Percentiles rank a stretch among this genome's conserved stretches.
These are phyloP conservation scores for Phylloscopus whistleri DNA, from an alignment of 2,113 vertebrate species.

Conservation along the genomic window DNA sequence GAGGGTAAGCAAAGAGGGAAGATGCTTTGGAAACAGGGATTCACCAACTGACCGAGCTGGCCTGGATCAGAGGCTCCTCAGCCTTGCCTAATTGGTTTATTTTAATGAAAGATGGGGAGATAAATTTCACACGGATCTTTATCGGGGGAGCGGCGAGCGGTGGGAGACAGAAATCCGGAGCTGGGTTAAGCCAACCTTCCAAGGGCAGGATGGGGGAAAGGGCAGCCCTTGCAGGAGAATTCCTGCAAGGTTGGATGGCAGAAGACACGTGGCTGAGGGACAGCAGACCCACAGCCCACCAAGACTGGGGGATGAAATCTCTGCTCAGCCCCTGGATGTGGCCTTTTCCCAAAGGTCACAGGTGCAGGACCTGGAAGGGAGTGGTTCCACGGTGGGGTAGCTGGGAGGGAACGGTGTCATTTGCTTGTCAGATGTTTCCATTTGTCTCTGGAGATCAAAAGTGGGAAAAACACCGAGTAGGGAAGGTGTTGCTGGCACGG, in stretches of 20 bases:
- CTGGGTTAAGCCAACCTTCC: not conserved
- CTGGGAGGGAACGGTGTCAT: not conserved
- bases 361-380: not conserved
- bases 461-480: not conserved
- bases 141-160: accelerated
- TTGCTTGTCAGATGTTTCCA: not conserved
- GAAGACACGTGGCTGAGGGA: accelerated
- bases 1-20: slow-evolving; percentile 20
- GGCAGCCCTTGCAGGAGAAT: not conserved
- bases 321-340: not conserved
- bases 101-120: slow-evolving; percentile 27
- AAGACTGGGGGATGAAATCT: not conserved
- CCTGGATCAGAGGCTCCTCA: slow-evolving; percentile 1
- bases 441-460: slow-evolving; percentile 32
- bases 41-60: not conserved
- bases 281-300: accelerated
- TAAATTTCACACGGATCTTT: slow-evolving; percentile 3
- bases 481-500: not conserved
- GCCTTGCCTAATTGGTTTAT: not conserved
- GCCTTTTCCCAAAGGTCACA: not conserved
- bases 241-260: not conserved
- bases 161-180: not conserved
- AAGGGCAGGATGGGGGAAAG: not conserved
- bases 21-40: slow-evolving; percentile 35
- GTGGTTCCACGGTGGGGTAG: not conserved